Percentiles rank a stretch among this genome's conserved stretches.
phyloP scores from a whole-genome alignment of 2,888 invertebrate genomes.

The Metopia argyrocephala region DNA sequence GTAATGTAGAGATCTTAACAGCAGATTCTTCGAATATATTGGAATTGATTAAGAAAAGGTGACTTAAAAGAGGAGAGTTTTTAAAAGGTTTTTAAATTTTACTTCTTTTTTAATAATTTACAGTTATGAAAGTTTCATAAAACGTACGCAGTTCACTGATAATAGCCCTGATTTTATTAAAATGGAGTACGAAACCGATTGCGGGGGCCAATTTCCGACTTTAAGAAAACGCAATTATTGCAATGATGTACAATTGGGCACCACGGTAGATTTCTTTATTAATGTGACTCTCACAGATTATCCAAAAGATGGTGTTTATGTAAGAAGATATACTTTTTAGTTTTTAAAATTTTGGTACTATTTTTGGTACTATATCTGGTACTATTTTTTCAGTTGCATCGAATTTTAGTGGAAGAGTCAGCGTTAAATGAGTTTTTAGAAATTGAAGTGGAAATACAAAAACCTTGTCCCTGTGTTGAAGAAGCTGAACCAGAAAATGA shows the following conservation, averaged over 20 bases:
- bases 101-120: background rate
- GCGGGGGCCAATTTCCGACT: constrained; percentile 80
- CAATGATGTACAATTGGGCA: constrained; percentile 82
- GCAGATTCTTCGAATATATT: constrained; percentile 92
- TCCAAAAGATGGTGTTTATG: constrained; percentile 80
- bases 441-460: constrained; percentile 86
- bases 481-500: constrained; percentile 69
- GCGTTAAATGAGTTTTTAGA: constrained; percentile 85
- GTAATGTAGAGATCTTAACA: constrained; percentile 88
- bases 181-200: constrained; percentile 86
- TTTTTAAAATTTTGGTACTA: background rate
- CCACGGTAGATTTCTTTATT: constrained; percentile 83
- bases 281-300: constrained; percentile 82
- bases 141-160: constrained; percentile 83
- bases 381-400: constrained; percentile 74
- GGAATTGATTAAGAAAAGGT: constrained; percentile 87
- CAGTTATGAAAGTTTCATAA: constrained; percentile 85
- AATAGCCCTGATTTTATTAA: constrained; percentile 82
- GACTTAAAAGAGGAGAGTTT: background rate
- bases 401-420: constrained; percentile 86
- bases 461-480: constrained; percentile 84
- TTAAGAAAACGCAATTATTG: constrained; percentile 81
- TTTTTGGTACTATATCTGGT: background rate
- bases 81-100: background rate
- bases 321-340: constrained; percentile 65